Evolutionary conservation across 2,888 invertebrate genomes (phyloP).

Genomic region (Lepetodrilus schrolli): DNA sequence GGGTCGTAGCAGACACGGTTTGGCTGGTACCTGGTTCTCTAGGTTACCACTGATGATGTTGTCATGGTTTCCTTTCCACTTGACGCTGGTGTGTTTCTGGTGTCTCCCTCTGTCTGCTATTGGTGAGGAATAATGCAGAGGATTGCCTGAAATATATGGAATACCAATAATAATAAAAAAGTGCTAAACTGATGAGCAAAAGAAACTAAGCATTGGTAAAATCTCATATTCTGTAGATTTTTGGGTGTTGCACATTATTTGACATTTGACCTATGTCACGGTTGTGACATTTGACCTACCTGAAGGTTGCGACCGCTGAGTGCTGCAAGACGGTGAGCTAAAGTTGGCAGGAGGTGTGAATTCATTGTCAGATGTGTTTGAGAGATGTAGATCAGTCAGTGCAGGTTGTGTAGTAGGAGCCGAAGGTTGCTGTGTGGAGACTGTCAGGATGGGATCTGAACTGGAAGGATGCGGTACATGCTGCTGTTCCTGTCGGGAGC

Average conservation of each 20-base stretch:
- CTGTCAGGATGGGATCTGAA: no score
- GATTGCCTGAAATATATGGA: conserved; percentile 33
- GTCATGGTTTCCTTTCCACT: not conserved
- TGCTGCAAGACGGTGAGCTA: conserved; percentile 21
- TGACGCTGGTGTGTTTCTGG: not conserved
- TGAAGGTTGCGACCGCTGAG: conserved; percentile 33
- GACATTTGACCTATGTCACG: no score
- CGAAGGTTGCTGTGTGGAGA: no score
- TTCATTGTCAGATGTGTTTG: conserved; percentile 31
- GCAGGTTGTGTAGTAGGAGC: no score
- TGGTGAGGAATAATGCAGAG: conserved; percentile 34
- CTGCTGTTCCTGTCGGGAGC: no score
- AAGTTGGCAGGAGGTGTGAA: conserved; percentile 29
- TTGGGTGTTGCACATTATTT: no score
- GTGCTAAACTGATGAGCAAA: no score
- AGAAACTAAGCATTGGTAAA: no score
- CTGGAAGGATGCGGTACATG: no score
- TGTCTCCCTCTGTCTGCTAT: conserved; percentile 11
- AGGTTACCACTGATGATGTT: conserved; percentile 31
- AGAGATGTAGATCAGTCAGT: conserved; percentile 25
- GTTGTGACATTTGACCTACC: no score
- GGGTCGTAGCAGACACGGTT: conserved; percentile 39
- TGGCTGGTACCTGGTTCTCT: not conserved
- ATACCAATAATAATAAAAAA: no score
- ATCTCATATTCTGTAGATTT: no score